Evolutionary conservation across 2,888 invertebrate genomes (phyloP).

Genomic region (Drosophila paramelanica): DNA sequence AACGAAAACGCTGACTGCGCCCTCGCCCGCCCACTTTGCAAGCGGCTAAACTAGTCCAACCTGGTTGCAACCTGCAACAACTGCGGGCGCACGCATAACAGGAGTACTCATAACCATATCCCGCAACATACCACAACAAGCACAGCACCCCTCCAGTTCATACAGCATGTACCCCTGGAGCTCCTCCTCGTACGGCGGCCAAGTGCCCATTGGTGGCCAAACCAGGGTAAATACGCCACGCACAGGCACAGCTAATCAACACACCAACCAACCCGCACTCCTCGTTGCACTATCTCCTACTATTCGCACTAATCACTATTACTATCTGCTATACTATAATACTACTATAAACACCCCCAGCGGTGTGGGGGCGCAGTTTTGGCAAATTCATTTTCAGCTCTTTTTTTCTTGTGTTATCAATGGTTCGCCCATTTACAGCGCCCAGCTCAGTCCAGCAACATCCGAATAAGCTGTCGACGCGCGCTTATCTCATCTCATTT

Average conservation of each 20-base stretch:
- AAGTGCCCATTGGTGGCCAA: conserved; percentile 56
- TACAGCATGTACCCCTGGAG: conserved; percentile 84
- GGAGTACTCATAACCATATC: conserved; percentile 35
- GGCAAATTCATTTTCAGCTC: conserved; percentile 17
- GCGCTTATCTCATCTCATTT: conserved; percentile 49
- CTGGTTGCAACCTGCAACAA: conserved; percentile 5
- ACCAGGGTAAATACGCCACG: conserved; percentile 68
- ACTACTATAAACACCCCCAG: conserved; percentile 9
- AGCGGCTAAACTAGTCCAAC: conserved; percentile 43
- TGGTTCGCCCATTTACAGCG: conserved; percentile 18
- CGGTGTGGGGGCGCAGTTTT: conserved; percentile 30
- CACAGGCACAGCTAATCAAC: conserved; percentile 32
- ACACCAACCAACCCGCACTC: conserved; percentile 1
- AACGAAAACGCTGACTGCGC: conserved; percentile 61
- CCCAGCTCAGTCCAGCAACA: conserved; percentile 10
- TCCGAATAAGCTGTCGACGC: conserved; percentile 35
- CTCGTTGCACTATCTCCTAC: conserved; percentile 7
- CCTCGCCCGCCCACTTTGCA: conserved; percentile 50
- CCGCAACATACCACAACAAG: conserved; percentile 22
- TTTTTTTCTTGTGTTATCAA: conserved; percentile 40
- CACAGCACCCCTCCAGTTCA: conserved; percentile 26
- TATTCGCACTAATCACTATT: conserved; percentile 16
- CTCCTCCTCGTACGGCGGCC: conserved; percentile 82
- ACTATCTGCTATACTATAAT: conserved; percentile 15
- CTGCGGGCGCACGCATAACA: conserved; percentile 21